Percentiles rank a stretch among this genome's conserved stretches.
Evolutionary conservation across 2,797 vertebrate species (phyloP).

Genomic region (Molossus alvarezi): DNA sequence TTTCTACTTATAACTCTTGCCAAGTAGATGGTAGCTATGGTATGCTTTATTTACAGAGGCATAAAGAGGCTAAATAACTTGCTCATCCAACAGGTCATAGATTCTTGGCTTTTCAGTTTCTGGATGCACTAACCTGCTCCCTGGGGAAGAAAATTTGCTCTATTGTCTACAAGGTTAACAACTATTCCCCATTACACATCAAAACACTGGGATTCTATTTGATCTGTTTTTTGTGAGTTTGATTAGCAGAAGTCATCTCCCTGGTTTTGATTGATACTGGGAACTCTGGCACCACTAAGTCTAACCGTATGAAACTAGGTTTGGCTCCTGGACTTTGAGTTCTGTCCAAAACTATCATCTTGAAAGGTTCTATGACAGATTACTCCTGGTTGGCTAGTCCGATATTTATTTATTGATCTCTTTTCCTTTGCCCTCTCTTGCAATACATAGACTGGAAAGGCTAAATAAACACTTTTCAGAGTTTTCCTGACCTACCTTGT

Average conservation of each 20-base stretch:
- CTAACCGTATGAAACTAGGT: background rate
- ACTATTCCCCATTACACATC: background rate
- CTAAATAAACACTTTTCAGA: conserved; percentile 5
- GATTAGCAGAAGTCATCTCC: background rate
- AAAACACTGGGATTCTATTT: conserved; percentile 30
- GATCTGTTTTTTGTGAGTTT: background rate
- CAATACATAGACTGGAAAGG: background rate
- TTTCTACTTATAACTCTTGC: conserved; percentile 23
- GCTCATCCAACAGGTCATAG: background rate
- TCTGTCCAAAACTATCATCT: background rate
- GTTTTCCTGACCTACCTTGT: background rate
- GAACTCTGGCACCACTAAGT: background rate
- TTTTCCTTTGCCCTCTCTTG: conserved; percentile 31
- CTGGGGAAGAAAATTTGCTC: background rate
- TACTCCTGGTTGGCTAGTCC: background rate
- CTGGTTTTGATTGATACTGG: background rate
- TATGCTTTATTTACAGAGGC: background rate
- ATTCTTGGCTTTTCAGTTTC: conserved; percentile 1
- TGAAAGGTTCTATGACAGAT: background rate
- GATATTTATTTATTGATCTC: background rate
- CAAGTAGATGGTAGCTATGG: background rate
- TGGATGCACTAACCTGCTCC: background rate
- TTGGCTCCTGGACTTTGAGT: background rate
- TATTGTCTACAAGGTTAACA: background rate
- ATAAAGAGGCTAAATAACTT: conserved; percentile 4